Evolutionary conservation across 2,797 vertebrate species (phyloP), one percentile per base, ranked within the genome.

Genomic region (Rhyacichthys aspro): DNA sequence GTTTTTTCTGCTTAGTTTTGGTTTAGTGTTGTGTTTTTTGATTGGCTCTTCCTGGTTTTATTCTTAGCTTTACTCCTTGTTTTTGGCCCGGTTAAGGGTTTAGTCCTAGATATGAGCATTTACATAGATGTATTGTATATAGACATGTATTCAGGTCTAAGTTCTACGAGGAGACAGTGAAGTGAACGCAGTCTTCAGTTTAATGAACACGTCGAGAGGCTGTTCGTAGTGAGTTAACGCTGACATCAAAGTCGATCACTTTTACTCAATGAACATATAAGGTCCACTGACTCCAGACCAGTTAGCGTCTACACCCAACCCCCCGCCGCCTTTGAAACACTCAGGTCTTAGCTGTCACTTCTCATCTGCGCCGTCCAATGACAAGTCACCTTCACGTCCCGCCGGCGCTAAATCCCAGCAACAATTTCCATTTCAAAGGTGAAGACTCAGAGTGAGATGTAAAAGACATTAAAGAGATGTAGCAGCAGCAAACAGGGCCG

Each of bases 351-450:
- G 73, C 74, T 55, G 75, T 80, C 82, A 70, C 46, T 70, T 54
- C 53, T 61, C 54, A 78, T 78, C 72, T 50, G 64, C 59, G 55
- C 47, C 47, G 28, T 60, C 49, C 59, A 48, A 50, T 72, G 63
- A 81, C 67, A 70, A 57, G 70, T 81, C 81, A 68, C 71, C 67
- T 88, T 77, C 72, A 77, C 62, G 63, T 70, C 68, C 15, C 56
- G 11, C 61, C 69, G 43, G 45, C 11, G 38, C 48, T 78, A 58
- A 44, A 12, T 49, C 56, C 34, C 15, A 11, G 16, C 34, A 10
- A 49, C 23, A 12, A 79, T 85, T 76, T 83, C 46, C 64, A 84
- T 78, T 81, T 86, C 57, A 86, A 80, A 87, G 60, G 55, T 59
- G 72, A 75, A n/a, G n/a, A n/a, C n/a, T n/a, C n/a, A n/a, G n/a